Conservation (phyloP, 2,888 invertebrate species). For the Mythimna pallens region DNA sequence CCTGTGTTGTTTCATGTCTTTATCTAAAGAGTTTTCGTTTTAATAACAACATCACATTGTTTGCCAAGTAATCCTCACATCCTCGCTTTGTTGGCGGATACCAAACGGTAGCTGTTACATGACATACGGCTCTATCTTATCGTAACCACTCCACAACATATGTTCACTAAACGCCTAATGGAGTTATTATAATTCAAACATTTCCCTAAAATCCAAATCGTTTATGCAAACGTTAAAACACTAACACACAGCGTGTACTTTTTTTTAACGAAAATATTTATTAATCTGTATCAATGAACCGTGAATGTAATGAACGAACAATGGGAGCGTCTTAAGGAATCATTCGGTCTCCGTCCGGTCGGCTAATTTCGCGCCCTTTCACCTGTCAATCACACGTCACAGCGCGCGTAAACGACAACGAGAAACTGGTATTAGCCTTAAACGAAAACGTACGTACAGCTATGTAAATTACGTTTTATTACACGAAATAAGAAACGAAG, state of each 20-base stretch:
- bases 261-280: slow-evolving; percentile 57
- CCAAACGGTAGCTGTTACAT: slow-evolving; percentile 88
- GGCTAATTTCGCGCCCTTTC: slow-evolving; percentile 89
- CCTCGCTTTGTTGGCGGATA: slow-evolving; percentile 83
- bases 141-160: slow-evolving; percentile 88
- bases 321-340: slow-evolving; percentile 63
- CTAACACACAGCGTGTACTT: slow-evolving; percentile 80
- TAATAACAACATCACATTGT: slow-evolving; percentile 83
- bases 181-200: slow-evolving; percentile 86
- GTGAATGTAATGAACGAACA: slow-evolving; percentile 73
- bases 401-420: slow-evolving; percentile 78
- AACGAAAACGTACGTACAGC: slow-evolving; percentile 65
- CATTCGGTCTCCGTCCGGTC: slow-evolving; percentile 68
- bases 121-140: slow-evolving; percentile 90
- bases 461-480: slow-evolving; percentile 69
- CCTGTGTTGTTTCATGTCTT: slow-evolving; percentile 83
- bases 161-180: slow-evolving; percentile 86
- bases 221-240: slow-evolving; percentile 73
- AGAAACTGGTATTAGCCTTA: slow-evolving; percentile 70
- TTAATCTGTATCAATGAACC: slow-evolving; percentile 66
- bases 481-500: slow-evolving; percentile 76
- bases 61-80: slow-evolving; percentile 85
- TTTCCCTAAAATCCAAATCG: slow-evolving; percentile 83
- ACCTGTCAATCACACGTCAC: slow-evolving; percentile 88
- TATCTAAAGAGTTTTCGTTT: slow-evolving; percentile 83